Evolutionary conservation across 2,888 invertebrate genomes (phyloP), one percentile per base, ranked within the genome.

Genomic region (Callimorpha dominula): DNA sequence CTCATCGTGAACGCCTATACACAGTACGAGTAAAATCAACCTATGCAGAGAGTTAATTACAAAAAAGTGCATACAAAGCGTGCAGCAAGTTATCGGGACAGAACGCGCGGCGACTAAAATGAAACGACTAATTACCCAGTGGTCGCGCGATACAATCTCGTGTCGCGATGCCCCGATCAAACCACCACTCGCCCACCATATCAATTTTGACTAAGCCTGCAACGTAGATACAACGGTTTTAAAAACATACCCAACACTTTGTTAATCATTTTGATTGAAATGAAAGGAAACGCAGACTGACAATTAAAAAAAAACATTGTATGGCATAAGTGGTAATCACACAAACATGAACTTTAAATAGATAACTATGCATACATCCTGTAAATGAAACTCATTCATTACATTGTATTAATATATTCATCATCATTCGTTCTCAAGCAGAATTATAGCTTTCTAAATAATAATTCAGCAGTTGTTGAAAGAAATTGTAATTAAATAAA

Each of bases 61-160:
- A 92, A 90, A 91, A 92, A 90, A 92, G 87, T 89, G 89, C 92
- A 91, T 85, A 90, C 87, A 91, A 89, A 90, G 89, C 89, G 88
- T 90, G 89, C 89, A 89, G 85, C 84, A 84, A 86, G 88, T 90
- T 91, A 92, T 91, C 90, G 90, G 90, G 88, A 88, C 87, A 86
- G 87, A 86, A 86, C 86, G 87, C 89, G 87, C 86, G 89, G 85
- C 87, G 87, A 88, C 89, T 92, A 91, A 91, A 94, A 93, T 89
- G 93, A 93, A 92, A 92, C 93, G 91, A 90, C 92, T 95, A 94
- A 94, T 95, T 94, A 92, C 90, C 83, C 85, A 81, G 81, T 82
- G 87, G 82, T 81, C 82, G 85, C 50, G 84, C 89, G 94, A 95
- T 95, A 93, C 71, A 80, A 94, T 94, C 95, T 85, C 82, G 68